Base-by-base conservation (phyloP, 1,140 invertebrate genomes). In the Pogonus chalceus region DNA sequence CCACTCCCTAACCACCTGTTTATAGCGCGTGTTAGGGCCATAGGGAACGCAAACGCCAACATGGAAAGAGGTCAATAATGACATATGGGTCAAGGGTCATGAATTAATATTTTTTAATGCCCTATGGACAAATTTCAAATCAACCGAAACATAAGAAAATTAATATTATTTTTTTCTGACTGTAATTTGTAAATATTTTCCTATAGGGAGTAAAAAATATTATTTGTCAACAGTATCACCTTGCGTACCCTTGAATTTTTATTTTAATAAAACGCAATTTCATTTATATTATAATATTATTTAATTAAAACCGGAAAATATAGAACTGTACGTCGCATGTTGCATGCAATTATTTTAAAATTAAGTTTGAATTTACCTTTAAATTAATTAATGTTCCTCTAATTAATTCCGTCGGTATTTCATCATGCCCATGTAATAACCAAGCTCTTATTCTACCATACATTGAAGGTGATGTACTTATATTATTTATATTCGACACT, bases 371-470 rank as follows among this genome's bases (percentile, higher is more conserved):
- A 12, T 20, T 46, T 39, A 63, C 60, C 60, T 61, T 61, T 22
- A 56, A 31, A 31, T 60, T 59, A 24, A 63, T 47, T 2, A 55
- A 39, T 7, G 49, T 53, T 12, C 60, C 59, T 20, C 48, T 52
- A 35, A 63, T 59, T 20, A 56, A 54, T 47, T 61, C 59, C 18
- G 55, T 52, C 2, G 35, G 31, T 49, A 20, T 14, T 31, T 47
- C 53, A 35, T 49, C 47, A 35, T 56, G 37, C 12, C 35, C 52
- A 26, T 61, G 52, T 21, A 65, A 47, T 16, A 65, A 31, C 63
- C 63, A 65, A 12, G 62, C 58, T 21, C 60, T 58, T 26, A 65
- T 55, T 26, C 56, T 52, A 2, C 47, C 58, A 47, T 65, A 65
- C 54, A 65, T 59, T 12, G 63, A 65, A 12, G 63, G 58, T 20